Evolutionary conservation across 2,113 vertebrate genomes (phyloP), one percentile per base, ranked within the genome.

Genomic region (Ctenodactylus gundi): DNA sequence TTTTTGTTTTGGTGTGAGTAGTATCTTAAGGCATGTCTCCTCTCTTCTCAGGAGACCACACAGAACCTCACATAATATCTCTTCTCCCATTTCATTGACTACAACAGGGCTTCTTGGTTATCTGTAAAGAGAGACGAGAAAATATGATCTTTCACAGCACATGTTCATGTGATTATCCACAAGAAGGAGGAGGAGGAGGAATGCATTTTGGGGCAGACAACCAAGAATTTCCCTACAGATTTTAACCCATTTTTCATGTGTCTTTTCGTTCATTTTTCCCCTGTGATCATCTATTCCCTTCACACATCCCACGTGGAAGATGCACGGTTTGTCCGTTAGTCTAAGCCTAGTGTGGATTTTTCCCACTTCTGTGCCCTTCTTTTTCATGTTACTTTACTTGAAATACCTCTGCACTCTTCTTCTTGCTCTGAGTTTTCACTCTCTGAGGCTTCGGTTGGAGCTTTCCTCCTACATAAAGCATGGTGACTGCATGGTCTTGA

Each of bases 111-210:
- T n/a, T n/a, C n/a, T n/a, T n/a, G n/a, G n/a, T n/a, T 67, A 67
- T 62, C 13, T 89, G n/a, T 41, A 91, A 93, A 60, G 25, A 46
- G 94, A 36, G 72, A 58, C 72, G 39, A 90, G 55, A 64, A 90
- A 93, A 53, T 65, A 9, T 17, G 20, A 14, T 23, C 20, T 87
- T 90, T 88, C 55, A 85, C 85, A 70, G 2, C 10, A 23, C 20
- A 17, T 60, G 34, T 67, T 85, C 31, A 75, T 62, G 36, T 58
- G 53, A 20, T 17, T 44, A 23, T 36, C 1, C 51, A 60, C 53
- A 85, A 78, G 78, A 14, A 51, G 44, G 77, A 55, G n/a, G n/a
- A 75, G 49, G 5, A 13, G 14, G 23, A 34, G 62, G 29, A 49
- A 73, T 12, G 9, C 12, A 36, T 92, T 78, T 75, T 60, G 34